Conservation (phyloP, 2,797 vertebrate species). For the Sebastes miniatus region DNA sequence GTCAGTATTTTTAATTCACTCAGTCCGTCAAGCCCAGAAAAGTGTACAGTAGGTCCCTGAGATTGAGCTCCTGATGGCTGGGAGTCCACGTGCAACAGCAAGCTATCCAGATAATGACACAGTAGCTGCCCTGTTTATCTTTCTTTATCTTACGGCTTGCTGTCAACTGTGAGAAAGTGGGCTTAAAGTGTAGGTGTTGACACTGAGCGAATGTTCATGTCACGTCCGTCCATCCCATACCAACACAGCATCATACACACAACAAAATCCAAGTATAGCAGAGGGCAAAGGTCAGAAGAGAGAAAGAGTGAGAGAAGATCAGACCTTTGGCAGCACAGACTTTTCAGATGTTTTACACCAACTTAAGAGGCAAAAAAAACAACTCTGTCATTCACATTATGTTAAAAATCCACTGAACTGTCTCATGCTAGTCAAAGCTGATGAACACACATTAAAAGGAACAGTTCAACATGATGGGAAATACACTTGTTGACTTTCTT, state of each 20-base stretch:
- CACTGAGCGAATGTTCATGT: background rate
- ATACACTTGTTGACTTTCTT: background rate
- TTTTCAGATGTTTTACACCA: background rate
- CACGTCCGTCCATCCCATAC: background rate
- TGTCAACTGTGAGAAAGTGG: background rate
- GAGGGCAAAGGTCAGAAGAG: background rate
- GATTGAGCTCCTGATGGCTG: slow-evolving; percentile 22
- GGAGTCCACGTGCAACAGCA: background rate
- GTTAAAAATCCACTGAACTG: background rate
- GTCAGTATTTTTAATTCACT: background rate
- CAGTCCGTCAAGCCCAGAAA: background rate
- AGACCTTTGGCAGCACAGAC: background rate
- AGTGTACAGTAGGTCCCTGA: slow-evolving; percentile 41
- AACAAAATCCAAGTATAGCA: background rate
- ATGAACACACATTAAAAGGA: background rate
- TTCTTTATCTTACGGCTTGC: background rate
- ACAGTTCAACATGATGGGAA: background rate
- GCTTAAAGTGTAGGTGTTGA: background rate
- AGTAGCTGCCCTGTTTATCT: slow-evolving; percentile 27
- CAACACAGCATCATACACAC: background rate
- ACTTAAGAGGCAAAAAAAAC: background rate
- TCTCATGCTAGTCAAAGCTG: background rate
- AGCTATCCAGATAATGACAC: background rate
- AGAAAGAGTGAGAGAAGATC: background rate
- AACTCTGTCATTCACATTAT: background rate